Conservation (phyloP, 2,797 vertebrate genomes). For the Rhinophrynus dorsalis region DNA sequence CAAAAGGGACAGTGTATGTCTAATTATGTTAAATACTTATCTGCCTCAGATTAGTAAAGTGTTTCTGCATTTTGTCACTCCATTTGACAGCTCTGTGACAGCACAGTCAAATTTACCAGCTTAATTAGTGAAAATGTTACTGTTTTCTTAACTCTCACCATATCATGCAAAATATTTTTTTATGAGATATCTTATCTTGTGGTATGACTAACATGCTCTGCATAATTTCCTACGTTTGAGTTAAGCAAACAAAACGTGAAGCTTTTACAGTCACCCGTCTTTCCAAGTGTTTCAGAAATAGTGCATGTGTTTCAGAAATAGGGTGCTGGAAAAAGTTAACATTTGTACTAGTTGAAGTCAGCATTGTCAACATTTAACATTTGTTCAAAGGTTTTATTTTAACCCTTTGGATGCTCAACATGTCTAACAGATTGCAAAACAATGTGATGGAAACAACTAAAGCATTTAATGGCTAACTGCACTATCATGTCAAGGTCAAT, state of each 20-base stretch:
- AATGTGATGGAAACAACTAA: too few species aligned
- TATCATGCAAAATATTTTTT: conserved; percentile 74
- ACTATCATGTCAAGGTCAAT: too few species aligned
- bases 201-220: conserved; percentile 68
- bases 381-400: too few species aligned
- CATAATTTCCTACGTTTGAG: conserved; percentile 61
- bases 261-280: neutral
- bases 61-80: conserved; percentile 72
- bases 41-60: conserved; percentile 67
- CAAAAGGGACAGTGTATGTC: conserved; percentile 69
- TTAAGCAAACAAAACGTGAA: conserved; percentile 34
- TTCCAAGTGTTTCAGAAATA: neutral
- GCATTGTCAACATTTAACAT: neutral
- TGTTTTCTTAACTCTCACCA: conserved; percentile 72
- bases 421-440: too few species aligned
- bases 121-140: conserved; percentile 69
- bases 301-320: neutral
- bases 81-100: conserved; percentile 74
- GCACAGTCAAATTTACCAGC: conserved; percentile 67
- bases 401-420: too few species aligned
- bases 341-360: conserved; percentile 27
- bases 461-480: too few species aligned
- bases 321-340: neutral
- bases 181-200: conserved; percentile 73
- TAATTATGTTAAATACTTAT: conserved; percentile 70